Evolutionary conservation across 2,888 invertebrate genomes (phyloP).

Genomic region (Andrena trimmerana): DNA sequence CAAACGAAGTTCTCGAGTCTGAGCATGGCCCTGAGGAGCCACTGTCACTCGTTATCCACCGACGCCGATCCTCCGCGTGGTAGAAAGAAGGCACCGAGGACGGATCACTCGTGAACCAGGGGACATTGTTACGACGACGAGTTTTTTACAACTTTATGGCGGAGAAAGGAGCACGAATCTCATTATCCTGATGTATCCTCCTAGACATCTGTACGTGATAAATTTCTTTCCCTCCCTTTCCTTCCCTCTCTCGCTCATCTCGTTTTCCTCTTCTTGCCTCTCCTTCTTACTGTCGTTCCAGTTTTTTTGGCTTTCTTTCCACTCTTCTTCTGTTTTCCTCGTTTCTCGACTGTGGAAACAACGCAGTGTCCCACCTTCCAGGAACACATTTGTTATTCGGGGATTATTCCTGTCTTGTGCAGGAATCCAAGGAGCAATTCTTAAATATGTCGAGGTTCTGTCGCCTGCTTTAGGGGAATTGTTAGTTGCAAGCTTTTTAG

Average conservation of each 20-base stretch:
- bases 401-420: not conserved
- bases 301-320: constrained; percentile 18
- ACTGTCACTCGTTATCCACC: constrained; percentile 53
- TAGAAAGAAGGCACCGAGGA: constrained; percentile 7
- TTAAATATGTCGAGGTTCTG: not conserved
- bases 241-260: too few relatives aligned
- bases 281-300: not conserved
- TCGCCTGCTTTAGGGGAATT: not conserved
- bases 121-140: constrained; percentile 48
- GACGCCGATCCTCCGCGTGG: constrained; percentile 18
- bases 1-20: constrained; percentile 37
- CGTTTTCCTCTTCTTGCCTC: not conserved
- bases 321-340: constrained; percentile 1
- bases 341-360: constrained; percentile 2
- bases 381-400: constrained; percentile 3
- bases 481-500: not conserved
- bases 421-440: not conserved
- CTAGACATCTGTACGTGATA: constrained; percentile 50
- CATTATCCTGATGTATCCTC: constrained; percentile 56
- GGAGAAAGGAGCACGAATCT: constrained; percentile 49
- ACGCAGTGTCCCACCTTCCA: not conserved
- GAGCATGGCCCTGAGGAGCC: constrained; percentile 26
- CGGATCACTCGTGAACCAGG: constrained; percentile 39
- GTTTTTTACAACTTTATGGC: constrained; percentile 54
- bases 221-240: constrained; percentile 27